A percentile compares a stretch with the other conserved stretches of the same genome.
phyloP scores from a whole-genome alignment of 2,888 invertebrate species.

The Epistrophella euchroma region DNA sequence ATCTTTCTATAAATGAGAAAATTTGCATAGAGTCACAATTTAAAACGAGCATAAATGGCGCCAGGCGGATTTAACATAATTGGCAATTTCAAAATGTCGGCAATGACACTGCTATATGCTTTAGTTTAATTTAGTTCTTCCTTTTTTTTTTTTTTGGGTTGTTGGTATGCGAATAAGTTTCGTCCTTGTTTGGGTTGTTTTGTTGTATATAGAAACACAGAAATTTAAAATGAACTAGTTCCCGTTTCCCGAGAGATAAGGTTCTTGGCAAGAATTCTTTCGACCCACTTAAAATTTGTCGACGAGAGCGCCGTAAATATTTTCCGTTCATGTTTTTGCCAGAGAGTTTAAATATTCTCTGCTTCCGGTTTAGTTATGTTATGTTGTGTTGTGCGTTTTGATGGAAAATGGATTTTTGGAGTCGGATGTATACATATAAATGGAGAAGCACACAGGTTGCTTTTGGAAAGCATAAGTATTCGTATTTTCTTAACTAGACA shows the following conservation, averaged over 20 bases:
- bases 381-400: conserved; percentile 23
- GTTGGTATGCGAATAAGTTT: conserved; percentile 7
- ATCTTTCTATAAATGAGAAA: conserved; percentile 20
- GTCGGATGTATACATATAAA: not conserved
- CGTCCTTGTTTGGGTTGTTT: not conserved
- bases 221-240: conserved; percentile 37
- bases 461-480: not conserved
- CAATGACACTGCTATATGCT: conserved; percentile 39
- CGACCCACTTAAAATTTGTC: conserved; percentile 65
- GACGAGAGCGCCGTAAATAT: conserved; percentile 47
- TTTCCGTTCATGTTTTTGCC: conserved; percentile 39
- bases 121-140: conserved; percentile 58
- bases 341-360: conserved; percentile 25
- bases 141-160: conserved; percentile 12
- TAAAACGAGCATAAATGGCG: conserved; percentile 47
- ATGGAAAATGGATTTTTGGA: conserved; percentile 26
- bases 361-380: conserved; percentile 43
- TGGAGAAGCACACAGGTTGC: conserved; percentile 19
- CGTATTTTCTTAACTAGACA: conserved; percentile 14
- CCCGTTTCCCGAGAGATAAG: conserved; percentile 30
- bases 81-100: conserved; percentile 56
- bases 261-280: conserved; percentile 55
- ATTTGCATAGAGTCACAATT: conserved; percentile 56
- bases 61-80: conserved; percentile 52
- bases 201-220: not conserved